A percentile compares a stretch with the other conserved stretches of the same genome.
Conservation (phyloP, 35 echinoderm and acorn worm genomes). For the Stichopus chloronotus region DNA sequence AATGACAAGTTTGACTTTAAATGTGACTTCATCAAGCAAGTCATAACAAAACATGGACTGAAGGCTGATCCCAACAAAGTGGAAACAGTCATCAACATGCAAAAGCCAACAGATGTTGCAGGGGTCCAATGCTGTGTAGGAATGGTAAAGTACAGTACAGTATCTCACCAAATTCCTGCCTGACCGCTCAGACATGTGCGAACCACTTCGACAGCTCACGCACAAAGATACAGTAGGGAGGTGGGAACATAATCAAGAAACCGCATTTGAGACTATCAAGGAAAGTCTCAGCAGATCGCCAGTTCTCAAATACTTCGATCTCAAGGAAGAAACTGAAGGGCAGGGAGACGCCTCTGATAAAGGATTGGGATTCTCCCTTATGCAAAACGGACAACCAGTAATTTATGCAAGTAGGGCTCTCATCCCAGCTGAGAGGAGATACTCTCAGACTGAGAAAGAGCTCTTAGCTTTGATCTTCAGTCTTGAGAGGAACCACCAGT, state of each 20-base stretch:
- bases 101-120: conserved; percentile 15
- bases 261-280: conserved; percentile 59
- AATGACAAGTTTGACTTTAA: conserved; percentile 55
- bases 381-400: conserved; percentile 72
- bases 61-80: conserved; percentile 43
- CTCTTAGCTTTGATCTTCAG: conserved; percentile 73
- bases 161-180: conserved; percentile 68
- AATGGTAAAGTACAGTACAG: conserved; percentile 47
- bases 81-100: conserved; percentile 27
- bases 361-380: conserved; percentile 62
- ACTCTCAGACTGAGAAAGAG: conserved; percentile 81
- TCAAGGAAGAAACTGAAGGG: conserved; percentile 49
- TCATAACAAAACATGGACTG: conserved; percentile 53
- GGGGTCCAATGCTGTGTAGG: conserved; percentile 49
- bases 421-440: conserved; percentile 59
- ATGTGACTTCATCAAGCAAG: conserved; percentile 40
- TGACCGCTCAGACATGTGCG: conserved; percentile 39
- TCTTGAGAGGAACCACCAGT: conserved; percentile 67
- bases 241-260: conserved; percentile 32
- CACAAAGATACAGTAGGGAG: conserved; percentile 51
- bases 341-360: conserved; percentile 63
- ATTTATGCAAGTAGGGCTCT: conserved; percentile 65
- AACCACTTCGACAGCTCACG: conserved; percentile 61
- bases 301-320: conserved; percentile 68
- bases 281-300: conserved; percentile 32